Base-by-base conservation (phyloP, 1,140 invertebrate genomes). In the Riptortus pedestris region DNA sequence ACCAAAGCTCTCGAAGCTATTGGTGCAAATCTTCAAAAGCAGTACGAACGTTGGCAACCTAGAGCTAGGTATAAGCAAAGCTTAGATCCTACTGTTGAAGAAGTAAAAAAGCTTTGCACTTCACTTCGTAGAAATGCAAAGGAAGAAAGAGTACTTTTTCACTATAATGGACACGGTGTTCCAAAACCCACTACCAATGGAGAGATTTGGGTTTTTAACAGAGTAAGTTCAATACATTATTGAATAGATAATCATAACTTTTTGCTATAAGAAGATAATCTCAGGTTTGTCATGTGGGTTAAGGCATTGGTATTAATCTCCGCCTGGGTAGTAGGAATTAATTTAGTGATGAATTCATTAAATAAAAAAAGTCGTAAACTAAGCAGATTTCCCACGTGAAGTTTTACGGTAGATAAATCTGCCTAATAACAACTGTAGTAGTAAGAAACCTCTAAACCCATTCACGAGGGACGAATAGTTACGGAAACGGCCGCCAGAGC, bases 121-220 rank as follows among this genome's bases (percentile, higher is more conserved):
- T 96, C 93, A 11, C 77, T 99, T 59, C 79, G 97, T n/a, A 80
- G 94, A 69, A 98, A 96, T 79, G 95, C 97, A 0, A 99, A 98
- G 78, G 96, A 99, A 70, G 97, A 99, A 73, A 81, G 97, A 69
- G 95, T 99, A 24, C 79, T 99, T 5, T 99, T 99, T 79, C 96
- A 99, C 78, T 99, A 99, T 74, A 99, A 98, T 79, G 97, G 97
- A 0, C 97, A 99, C 77, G 97, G 96, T 51, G 97, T 99, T 60
- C 97, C 97, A 45, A 92, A 90, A 77, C 96, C 97, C 33, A 99
- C 97, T 9, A 81, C 83, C 28, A 98, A 99, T 79, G 96, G 97
- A 14, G 96, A 99, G 83, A 96, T 99, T 71, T 99, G 97, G 97
- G 96, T 99, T 3, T 99, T 99, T 76, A 99, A 99, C 79, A 85